Evolutionary conservation across 2,113 vertebrate species (phyloP).

Genomic region (Xiphophorus hellerii): DNA sequence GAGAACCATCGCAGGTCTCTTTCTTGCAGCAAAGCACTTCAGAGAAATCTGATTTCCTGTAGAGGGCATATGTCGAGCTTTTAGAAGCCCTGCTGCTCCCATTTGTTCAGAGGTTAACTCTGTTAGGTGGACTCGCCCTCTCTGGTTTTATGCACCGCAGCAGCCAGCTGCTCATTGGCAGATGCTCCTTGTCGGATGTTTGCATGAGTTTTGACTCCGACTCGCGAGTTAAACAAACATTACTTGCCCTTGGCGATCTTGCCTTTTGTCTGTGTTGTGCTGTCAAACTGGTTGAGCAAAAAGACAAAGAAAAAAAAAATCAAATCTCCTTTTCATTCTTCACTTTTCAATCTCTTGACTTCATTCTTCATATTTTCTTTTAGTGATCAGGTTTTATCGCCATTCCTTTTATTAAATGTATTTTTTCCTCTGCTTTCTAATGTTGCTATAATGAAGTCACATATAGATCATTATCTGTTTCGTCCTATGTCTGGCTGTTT

Average conservation of each 20-base stretch:
- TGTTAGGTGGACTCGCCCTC: constrained; percentile 16
- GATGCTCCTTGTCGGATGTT: constrained; percentile 12
- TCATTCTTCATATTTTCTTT: not conserved
- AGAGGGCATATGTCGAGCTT: constrained; percentile 54
- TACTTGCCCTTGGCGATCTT: constrained; percentile 29
- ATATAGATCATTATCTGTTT: not conserved
- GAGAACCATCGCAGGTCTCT: not conserved
- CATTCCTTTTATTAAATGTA: not conserved
- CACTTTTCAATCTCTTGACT: constrained; percentile 31
- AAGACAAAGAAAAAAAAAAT: not conserved
- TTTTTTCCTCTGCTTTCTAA: constrained; percentile 14
- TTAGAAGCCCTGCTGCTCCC: constrained; percentile 19
- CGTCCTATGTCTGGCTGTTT: constrained; percentile 26
- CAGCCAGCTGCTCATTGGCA: not conserved
- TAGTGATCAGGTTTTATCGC: not conserved
- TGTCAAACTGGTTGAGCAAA: constrained; percentile 29
- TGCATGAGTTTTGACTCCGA: constrained; percentile 17
- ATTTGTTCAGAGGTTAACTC: constrained; percentile 31
- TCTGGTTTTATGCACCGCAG: constrained; percentile 12
- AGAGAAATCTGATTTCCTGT: constrained; percentile 46
- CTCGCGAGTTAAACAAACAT: constrained; percentile 45
- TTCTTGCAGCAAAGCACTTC: not conserved
- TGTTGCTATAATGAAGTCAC: not conserved
- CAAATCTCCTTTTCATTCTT: constrained; percentile 25
- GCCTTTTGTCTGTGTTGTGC: constrained; percentile 16